Percentiles rank a stretch among this genome's conserved stretches.
Evolutionary conservation across 1,140 invertebrate genomes (phyloP).

Genomic region (Drosophila yakuba): DNA sequence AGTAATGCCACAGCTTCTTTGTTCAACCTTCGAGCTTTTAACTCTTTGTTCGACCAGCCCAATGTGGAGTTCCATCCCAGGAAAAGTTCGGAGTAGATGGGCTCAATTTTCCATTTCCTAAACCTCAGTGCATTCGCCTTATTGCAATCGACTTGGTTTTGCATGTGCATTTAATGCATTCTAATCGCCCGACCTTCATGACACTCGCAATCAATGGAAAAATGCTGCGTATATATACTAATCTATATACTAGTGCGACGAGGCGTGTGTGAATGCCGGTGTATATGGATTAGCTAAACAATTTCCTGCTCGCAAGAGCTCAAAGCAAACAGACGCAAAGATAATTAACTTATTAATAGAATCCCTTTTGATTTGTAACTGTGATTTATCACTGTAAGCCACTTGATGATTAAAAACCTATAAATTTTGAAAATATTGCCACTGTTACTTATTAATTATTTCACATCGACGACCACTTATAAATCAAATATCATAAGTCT

Average conservation of each 20-base stretch:
- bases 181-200: constrained; percentile 70
- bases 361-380: neutral
- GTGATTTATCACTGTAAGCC: neutral
- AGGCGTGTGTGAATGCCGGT: constrained; percentile 30
- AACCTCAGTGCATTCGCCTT: neutral
- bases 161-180: constrained; percentile 57
- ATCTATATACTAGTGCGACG: constrained; percentile 27
- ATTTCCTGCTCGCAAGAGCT: constrained; percentile 50
- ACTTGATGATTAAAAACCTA: neutral
- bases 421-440: too few species aligned
- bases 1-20: constrained; percentile 47
- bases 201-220: constrained; percentile 72
- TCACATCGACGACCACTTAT: too few species aligned
- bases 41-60: constrained; percentile 23
- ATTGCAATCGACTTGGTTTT: constrained; percentile 38
- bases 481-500: too few species aligned
- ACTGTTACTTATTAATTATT: too few species aligned
- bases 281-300: constrained; percentile 50
- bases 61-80: neutral
- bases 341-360: constrained; percentile 7
- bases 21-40: neutral
- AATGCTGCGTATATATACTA: constrained; percentile 37
- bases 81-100: constrained; percentile 1
- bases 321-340: constrained; percentile 9
- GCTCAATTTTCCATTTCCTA: neutral